These are phyloP conservation scores for Engystomops pustulosus DNA, from an alignment of 2,113 vertebrate species.

Conservation along the genomic window DNA sequence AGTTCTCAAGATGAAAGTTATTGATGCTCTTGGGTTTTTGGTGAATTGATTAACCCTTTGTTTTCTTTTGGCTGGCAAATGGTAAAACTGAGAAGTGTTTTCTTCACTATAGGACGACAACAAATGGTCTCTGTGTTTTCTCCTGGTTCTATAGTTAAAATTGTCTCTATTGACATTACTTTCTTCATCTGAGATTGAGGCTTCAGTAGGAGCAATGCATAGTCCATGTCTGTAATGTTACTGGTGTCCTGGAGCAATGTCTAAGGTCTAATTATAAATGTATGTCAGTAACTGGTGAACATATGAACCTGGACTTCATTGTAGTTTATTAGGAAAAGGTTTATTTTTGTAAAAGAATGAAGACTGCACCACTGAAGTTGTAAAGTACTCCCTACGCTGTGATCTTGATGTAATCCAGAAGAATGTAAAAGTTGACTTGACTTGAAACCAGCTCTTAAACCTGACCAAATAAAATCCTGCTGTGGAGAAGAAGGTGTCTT, in stretches of 20 bases:
- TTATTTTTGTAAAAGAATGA: constrained; percentile 1
- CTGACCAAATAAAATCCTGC: constrained; percentile 1
- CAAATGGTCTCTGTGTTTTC: too few species aligned
- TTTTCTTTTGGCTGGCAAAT: neutral
- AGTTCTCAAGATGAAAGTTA: neutral
- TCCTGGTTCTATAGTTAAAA: too few species aligned
- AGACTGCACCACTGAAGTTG: too few species aligned
- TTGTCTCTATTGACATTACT: too few species aligned
- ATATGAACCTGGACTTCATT: constrained; percentile 5
- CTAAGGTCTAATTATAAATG: neutral
- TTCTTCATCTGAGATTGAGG: too few species aligned
- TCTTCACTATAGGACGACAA: neutral
- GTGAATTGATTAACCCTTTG: too few species aligned
- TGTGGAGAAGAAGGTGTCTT: neutral
- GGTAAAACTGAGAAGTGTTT: neutral
- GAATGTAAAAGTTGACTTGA: constrained; percentile 7
- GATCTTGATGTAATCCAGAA: constrained; percentile 33
- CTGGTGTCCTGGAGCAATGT: neutral
- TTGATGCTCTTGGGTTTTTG: neutral
- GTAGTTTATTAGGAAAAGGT: neutral
- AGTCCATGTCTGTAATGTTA: neutral
- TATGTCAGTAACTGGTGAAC: neutral
- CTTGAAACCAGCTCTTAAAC: neutral
- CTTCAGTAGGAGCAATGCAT: too few species aligned
- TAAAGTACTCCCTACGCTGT: neutral